Evolutionary conservation across 2,797 vertebrate species (phyloP).

Genomic region (Cercopithecus mitis): DNA sequence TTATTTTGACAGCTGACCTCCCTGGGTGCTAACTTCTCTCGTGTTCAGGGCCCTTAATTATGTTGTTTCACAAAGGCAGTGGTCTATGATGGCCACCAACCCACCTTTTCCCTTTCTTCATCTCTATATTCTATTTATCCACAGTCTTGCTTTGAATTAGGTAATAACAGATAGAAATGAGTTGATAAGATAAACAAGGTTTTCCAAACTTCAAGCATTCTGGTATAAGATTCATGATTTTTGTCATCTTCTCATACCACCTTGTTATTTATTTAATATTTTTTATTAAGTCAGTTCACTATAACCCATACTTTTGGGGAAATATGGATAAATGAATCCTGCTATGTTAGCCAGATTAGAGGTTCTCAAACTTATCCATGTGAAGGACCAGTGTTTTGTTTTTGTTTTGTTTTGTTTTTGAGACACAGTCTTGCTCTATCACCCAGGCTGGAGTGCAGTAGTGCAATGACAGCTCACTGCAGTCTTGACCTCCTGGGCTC

Average conservation of each 20-base stretch:
- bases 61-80: not conserved
- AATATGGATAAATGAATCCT: not conserved
- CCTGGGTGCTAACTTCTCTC: not conserved
- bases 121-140: not conserved
- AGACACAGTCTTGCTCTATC: not conserved
- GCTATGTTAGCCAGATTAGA: not conserved
- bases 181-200: not conserved
- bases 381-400: not conserved
- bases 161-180: not conserved
- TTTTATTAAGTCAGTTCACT: not conserved
- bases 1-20: not conserved
- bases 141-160: not conserved
- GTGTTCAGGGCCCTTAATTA: not conserved
- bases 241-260: not conserved
- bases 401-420: not conserved
- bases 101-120: not conserved
- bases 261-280: slow-evolving; percentile 13
- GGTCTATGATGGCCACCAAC: not conserved
- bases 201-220: not conserved
- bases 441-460: not conserved
- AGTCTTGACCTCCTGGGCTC: not conserved
- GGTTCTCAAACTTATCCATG: slow-evolving; percentile 8
- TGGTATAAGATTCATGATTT: not conserved
- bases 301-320: not conserved
- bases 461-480: not conserved